Evolutionary conservation across 2,888 invertebrate species (phyloP), one percentile per base, ranked within the genome.

Genomic region (Microdon myrmicae): DNA sequence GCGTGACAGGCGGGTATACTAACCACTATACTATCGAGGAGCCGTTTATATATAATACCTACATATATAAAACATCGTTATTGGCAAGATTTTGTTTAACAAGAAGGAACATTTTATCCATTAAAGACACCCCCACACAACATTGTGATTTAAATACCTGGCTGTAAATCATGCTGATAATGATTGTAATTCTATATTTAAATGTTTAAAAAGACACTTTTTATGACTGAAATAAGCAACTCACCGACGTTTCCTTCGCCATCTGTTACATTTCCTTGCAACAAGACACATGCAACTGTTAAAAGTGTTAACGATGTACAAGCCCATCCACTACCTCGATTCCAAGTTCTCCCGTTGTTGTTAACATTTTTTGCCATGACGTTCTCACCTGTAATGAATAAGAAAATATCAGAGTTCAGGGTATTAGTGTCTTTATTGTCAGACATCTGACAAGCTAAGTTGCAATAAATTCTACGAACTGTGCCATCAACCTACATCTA

Each of bases 291-390:
- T 59, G 66, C 66, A 66, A 59, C 59, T 59, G 66, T 66, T 66
- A 59, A 17, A 25, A 66, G 53, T 37, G 34, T 59, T 8, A 59
- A 47, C 26, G 37, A 43, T 29, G 51, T 47, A 37, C 38, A 37
- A 58, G 41, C 35, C 64, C 64, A 64, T n/a, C n/a, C n/a, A 26
- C 45, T 64, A 51, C 58, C 41, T 58, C 64, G 64, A 51, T 64
- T 58, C 64, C 64, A 58, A 41, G 41, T 58, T 58, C 53, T 64
- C 53, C 51, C 47, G 43, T 64, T 64, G 53, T 47, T 58, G 37
- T 75, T 73, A 72, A 69, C 77, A 77, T 77, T 74, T 76, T 76
- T 74, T 77, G 77, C 77, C 77, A 77, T 77, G 77, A 76, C 78
- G 78, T 75, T 72, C 72, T 75, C 75, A 75, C 76, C 75, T 75